Percentiles rank a stretch among this genome's conserved stretches.
phyloP scores from a whole-genome alignment of 2,797 vertebrate genomes.

The Heteromormyrus szaboi region DNA sequence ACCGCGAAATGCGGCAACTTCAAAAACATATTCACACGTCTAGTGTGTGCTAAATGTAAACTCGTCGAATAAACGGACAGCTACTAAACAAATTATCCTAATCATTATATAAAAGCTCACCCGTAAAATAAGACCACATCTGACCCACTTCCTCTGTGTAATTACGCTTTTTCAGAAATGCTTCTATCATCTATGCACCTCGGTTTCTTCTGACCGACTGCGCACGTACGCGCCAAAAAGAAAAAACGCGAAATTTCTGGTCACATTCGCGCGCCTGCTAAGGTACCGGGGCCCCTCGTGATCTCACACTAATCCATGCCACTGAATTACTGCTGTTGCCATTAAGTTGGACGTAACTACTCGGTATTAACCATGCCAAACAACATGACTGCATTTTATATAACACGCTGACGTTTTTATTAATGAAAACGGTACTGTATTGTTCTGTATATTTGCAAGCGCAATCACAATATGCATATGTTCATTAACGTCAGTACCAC shows the following conservation, averaged over 20 bases:
- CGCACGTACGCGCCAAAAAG: constrained; percentile 50
- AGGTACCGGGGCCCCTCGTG: neutral
- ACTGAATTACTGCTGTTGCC: neutral
- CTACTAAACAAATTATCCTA: neutral
- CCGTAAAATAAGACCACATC: neutral
- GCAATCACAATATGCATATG: neutral
- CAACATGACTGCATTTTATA: neutral
- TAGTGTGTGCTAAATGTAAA: neutral
- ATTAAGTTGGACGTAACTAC: neutral
- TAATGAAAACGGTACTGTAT: neutral
- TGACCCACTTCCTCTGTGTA: neutral
- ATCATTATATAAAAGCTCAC: neutral
- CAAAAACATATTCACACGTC: neutral
- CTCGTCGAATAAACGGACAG: neutral
- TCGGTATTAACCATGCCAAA: neutral
- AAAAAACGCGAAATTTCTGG: constrained; percentile 48
- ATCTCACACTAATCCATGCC: neutral
- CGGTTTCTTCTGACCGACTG: constrained; percentile 10
- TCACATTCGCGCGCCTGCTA: constrained; percentile 13
- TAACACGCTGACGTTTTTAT: neutral
- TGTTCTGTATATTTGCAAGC: neutral
- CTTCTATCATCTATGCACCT: neutral
- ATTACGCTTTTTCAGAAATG: neutral
- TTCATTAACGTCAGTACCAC: neutral
- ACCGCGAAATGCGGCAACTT: neutral